phyloP scores from a whole-genome alignment of 2,113 vertebrate genomes.

The Thalassarche chlororhynchos region DNA sequence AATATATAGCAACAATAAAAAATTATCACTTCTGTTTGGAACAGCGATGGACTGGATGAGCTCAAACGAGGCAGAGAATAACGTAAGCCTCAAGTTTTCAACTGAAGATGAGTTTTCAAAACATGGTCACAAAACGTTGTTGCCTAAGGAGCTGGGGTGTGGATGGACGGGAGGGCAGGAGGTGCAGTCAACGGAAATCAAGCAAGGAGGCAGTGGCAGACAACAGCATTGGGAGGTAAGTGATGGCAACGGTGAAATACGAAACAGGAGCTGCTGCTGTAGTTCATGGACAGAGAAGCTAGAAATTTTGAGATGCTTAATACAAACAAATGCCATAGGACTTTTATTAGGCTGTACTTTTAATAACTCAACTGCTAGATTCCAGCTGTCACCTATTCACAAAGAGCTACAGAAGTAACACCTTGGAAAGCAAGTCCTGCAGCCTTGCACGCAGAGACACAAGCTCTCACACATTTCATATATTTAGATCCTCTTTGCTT shows the following conservation, averaged over 20 bases:
- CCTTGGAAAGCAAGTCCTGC: not conserved
- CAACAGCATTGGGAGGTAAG: not conserved
- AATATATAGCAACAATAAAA: not conserved
- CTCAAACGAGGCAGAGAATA: not conserved
- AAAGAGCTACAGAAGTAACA: conserved; percentile 3
- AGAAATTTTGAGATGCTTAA: not conserved
- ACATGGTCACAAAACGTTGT: not conserved
- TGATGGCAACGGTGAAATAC: not conserved
- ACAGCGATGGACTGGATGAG: not conserved
- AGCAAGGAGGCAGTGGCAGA: not conserved
- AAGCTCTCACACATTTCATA: not conserved
- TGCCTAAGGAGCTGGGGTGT: not conserved
- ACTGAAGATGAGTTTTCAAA: not conserved
- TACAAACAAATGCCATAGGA: not conserved
- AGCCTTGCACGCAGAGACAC: not conserved
- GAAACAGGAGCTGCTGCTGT: not conserved
- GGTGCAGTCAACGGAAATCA: not conserved
- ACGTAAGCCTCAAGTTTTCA: not conserved
- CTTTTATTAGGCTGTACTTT: not conserved
- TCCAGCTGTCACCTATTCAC: not conserved
- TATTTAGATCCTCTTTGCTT: not conserved
- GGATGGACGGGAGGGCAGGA: not conserved
- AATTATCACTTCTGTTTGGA: not conserved
- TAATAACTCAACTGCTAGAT: not conserved
- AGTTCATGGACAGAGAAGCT: not conserved